Conservation (phyloP, 2,113 vertebrate species). For the Onychostruthus taczanowskii region DNA sequence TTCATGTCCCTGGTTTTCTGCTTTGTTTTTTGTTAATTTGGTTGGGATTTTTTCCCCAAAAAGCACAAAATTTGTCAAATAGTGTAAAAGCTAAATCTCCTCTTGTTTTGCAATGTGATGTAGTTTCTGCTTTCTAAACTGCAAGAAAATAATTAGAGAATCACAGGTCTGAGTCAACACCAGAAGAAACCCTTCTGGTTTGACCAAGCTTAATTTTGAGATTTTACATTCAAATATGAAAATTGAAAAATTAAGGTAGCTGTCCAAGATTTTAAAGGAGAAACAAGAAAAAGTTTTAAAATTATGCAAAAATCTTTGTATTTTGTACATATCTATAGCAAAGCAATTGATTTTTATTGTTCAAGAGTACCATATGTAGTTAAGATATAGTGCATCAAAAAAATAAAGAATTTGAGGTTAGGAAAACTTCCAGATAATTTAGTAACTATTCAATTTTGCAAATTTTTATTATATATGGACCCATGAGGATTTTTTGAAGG, state of each 20-base stretch:
- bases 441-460: background rate
- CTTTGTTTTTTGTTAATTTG: too few species aligned
- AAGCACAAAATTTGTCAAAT: background rate
- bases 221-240: background rate
- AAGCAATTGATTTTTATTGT: background rate
- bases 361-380: background rate
- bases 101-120: background rate
- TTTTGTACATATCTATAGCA: background rate
- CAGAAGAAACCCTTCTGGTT: background rate
- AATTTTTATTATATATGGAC: background rate
- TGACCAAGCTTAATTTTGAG: background rate
- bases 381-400: background rate
- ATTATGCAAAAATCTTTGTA: background rate
- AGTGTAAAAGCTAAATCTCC: background rate
- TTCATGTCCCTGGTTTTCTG: background rate
- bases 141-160: background rate
- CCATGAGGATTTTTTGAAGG: fast-evolving
- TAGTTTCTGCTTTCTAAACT: background rate
- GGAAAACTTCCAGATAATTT: background rate
- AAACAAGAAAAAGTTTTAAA: background rate
- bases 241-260: background rate
- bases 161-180: background rate
- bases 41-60: background rate
- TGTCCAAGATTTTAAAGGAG: background rate
- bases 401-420: background rate